phyloP scores from a whole-genome alignment of 2,888 invertebrate species.

The Cataglyphis altisquamis region DNA sequence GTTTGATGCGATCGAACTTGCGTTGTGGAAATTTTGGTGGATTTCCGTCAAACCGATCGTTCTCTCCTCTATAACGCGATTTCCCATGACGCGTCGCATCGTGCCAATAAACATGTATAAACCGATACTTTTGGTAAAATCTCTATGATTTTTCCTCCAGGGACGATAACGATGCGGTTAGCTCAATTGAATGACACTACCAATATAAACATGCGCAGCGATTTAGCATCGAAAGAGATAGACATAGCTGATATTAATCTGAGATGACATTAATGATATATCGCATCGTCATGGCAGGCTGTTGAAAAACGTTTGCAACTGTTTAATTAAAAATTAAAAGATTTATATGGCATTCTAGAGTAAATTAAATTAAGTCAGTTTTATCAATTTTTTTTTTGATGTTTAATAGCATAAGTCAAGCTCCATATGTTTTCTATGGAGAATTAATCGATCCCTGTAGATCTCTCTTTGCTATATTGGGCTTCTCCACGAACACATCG shows the following conservation, averaged over 20 bases:
- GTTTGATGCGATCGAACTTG: conserved; percentile 63
- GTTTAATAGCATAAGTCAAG: neutral
- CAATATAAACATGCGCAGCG: conserved; percentile 18
- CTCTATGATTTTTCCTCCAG: conserved; percentile 73
- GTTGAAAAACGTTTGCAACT: neutral
- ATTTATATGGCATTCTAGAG: neutral
- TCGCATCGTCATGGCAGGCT: neutral
- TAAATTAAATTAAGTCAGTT: neutral
- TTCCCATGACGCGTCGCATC: conserved; percentile 69
- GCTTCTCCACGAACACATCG: conserved; percentile 27
- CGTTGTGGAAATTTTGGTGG: conserved; percentile 69
- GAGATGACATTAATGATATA: conserved; percentile 43
- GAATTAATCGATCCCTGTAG: conserved; percentile 33
- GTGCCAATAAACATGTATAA: conserved; percentile 71
- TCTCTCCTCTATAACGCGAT: conserved; percentile 62
- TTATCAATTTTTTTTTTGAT: neutral
- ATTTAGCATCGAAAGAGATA: conserved; percentile 39
- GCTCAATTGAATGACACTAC: conserved; percentile 22
- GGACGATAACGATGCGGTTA: conserved; percentile 53
- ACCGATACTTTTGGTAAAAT: conserved; percentile 74
- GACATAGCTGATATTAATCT: conserved; percentile 48
- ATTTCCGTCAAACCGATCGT: conserved; percentile 69
- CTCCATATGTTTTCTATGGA: conserved; percentile 17
- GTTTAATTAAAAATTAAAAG: neutral
- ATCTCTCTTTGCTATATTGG: conserved; percentile 17